Percentiles rank a stretch among this genome's conserved stretches.
phyloP scores from a whole-genome alignment of 2,888 invertebrate species.

The Fragum whitleyi region DNA sequence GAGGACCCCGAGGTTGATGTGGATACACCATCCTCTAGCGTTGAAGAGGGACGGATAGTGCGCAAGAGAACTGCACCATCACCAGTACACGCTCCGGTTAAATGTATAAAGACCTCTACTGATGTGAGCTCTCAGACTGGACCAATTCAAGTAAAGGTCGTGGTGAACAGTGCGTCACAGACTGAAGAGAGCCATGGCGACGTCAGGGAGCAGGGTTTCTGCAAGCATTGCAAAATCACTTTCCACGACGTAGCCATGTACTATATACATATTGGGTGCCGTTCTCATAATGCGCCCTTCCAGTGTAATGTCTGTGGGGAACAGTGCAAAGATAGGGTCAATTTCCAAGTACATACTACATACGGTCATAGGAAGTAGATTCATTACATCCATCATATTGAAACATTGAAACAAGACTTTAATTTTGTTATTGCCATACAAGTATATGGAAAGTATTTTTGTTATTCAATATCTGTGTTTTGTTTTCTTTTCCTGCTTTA shows the following conservation, averaged over 20 bases:
- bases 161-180: background rate
- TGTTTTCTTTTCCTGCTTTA: no score
- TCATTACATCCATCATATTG: no score
- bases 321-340: background rate
- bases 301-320: background rate
- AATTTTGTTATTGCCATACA: no score
- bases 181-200: background rate
- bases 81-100: background rate
- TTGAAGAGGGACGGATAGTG: background rate
- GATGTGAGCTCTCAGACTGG: background rate
- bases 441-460: no score
- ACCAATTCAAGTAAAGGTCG: background rate
- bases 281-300: background rate
- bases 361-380: background rate
- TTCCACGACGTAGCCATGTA: background rate
- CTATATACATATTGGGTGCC: slow-evolving; percentile 8
- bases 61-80: background rate
- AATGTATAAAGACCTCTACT: background rate
- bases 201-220: background rate
- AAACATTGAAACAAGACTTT: no score
- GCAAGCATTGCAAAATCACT: background rate
- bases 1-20: background rate
- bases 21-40: background rate
- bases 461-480: no score
- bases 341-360: background rate